Conservation (phyloP, 2,888 invertebrate species). For the Cosmia trapezina region DNA sequence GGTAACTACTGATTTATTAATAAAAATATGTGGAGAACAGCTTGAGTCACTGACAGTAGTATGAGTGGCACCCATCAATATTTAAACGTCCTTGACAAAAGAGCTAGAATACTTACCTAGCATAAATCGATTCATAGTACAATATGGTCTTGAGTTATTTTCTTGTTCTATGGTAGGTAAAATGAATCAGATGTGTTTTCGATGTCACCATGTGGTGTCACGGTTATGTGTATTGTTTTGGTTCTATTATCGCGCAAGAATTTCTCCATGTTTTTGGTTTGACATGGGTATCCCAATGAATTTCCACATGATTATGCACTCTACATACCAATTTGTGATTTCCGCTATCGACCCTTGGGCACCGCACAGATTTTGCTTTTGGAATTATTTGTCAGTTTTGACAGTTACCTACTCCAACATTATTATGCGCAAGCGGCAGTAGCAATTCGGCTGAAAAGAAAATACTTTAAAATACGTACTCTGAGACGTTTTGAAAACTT, state of each 20-base stretch:
- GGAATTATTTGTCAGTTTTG: not conserved
- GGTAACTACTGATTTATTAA: constrained; percentile 36
- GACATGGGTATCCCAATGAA: too few species aligned
- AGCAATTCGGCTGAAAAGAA: too few species aligned
- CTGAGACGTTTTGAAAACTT: not conserved
- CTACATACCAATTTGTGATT: not conserved
- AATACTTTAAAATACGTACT: not conserved
- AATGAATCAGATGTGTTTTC: constrained; percentile 13
- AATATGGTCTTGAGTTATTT: constrained; percentile 58
- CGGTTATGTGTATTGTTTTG: too few species aligned
- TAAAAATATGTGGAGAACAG: constrained; percentile 35
- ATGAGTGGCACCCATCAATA: constrained; percentile 36
- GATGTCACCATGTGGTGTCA: constrained; percentile 12
- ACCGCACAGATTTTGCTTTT: not conserved
- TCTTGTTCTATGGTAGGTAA: constrained; percentile 6
- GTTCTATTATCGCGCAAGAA: not conserved
- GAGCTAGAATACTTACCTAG: constrained; percentile 34
- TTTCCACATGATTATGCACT: not conserved
- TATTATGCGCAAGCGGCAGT: not conserved
- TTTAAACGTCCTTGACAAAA: constrained; percentile 57
- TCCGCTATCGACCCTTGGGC: too few species aligned
- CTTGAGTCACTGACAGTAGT: constrained; percentile 31
- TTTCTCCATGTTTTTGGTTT: not conserved
- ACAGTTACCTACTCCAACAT: not conserved
- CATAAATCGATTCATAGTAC: constrained; percentile 58